phyloP scores from a whole-genome alignment of 2,113 vertebrate species.

The Tylochromis polylepis region DNA sequence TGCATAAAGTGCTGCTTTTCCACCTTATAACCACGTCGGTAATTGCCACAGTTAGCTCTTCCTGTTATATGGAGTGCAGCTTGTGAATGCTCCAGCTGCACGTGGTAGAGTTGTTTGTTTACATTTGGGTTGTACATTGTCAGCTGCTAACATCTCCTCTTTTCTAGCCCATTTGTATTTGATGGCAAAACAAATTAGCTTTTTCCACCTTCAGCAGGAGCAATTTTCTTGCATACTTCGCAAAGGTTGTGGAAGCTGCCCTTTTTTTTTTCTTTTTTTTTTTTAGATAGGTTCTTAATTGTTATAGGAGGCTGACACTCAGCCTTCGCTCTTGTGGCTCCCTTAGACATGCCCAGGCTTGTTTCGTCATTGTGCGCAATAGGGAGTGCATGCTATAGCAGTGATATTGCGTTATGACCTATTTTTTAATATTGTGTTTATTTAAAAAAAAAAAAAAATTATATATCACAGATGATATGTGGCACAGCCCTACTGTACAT shows the following conservation, averaged over 20 bases:
- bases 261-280: too few species aligned
- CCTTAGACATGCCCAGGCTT: background rate
- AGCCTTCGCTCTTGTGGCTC: background rate
- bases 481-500: background rate
- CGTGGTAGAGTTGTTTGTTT: background rate
- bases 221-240: accelerated
- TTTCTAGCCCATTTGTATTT: background rate
- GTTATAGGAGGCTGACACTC: background rate
- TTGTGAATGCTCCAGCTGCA: background rate
- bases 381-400: background rate
- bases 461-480: background rate
- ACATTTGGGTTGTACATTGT: background rate
- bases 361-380: background rate
- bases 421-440: background rate
- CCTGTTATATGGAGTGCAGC: background rate
- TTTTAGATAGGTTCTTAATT: accelerated
- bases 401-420: background rate
- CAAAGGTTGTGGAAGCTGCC: background rate
- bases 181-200: background rate
- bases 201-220: background rate
- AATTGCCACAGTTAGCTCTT: background rate
- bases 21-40: accelerated
- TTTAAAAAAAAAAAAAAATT: background rate
- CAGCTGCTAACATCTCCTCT: background rate
- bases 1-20: background rate